phyloP scores from a whole-genome alignment of 2,888 invertebrate species.

The Leptarthrus brevirostris region DNA sequence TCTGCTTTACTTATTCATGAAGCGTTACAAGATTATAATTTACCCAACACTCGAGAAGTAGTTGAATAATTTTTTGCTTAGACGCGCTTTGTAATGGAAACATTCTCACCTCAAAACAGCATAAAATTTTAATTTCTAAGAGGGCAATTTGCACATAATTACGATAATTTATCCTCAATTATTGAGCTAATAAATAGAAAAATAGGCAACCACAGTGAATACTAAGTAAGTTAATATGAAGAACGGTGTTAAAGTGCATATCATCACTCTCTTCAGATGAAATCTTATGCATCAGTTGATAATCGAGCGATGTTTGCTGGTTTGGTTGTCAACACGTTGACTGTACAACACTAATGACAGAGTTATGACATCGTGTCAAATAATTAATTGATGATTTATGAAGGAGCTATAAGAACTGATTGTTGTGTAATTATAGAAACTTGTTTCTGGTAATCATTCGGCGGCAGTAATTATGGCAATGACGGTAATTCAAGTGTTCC shows the following conservation, averaged over 20 bases:
- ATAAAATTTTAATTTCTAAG: constrained; percentile 6
- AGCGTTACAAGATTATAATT: too few relatives aligned
- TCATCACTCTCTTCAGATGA: neutral
- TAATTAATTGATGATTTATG: constrained; percentile 29
- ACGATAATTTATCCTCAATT: constrained; percentile 28
- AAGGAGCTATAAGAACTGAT: neutral
- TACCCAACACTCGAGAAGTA: too few relatives aligned
- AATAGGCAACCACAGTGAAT: too few relatives aligned
- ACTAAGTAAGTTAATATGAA: too few relatives aligned
- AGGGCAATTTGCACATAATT: constrained; percentile 18
- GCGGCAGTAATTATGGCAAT: too few relatives aligned
- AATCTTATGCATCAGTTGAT: constrained; percentile 19
- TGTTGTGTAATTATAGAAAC: too few relatives aligned
- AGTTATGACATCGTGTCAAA: constrained; percentile 10
- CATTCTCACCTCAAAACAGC: constrained; percentile 9
- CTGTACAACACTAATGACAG: constrained; percentile 13
- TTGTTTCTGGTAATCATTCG: too few relatives aligned
- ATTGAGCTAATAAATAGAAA: neutral
- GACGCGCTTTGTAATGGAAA: too few relatives aligned
- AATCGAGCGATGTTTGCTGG: constrained; percentile 26
- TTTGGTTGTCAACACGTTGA: constrained; percentile 25
- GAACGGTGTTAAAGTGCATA: too few relatives aligned
- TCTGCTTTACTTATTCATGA: too few relatives aligned
- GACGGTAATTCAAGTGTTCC: too few relatives aligned
- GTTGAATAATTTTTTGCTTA: too few relatives aligned